A percentile compares a stretch with the other conserved stretches of the same genome.
phyloP scores from a whole-genome alignment of 2,113 vertebrate genomes.

The Tiliqua scincoides region DNA sequence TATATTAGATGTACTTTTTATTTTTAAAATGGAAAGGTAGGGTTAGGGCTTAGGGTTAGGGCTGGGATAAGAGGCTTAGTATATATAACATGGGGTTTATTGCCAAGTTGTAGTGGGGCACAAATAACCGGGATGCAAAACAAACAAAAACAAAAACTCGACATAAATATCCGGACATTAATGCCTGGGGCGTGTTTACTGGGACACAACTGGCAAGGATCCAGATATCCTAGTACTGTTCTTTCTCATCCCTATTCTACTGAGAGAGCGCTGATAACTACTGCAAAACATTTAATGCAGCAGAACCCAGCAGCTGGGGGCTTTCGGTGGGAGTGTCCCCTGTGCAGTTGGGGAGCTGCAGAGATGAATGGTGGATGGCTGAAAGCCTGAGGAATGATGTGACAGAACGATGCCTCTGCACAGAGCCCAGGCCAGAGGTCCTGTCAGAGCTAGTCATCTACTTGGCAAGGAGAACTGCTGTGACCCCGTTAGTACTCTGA shows the following conservation, averaged over 20 bases:
- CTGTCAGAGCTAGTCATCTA: neutral
- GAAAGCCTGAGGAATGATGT: conserved; percentile 3
- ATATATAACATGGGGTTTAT: no score
- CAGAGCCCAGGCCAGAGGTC: neutral
- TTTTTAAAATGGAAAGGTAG: no score
- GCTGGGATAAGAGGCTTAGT: no score
- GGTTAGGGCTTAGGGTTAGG: no score
- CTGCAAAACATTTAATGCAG: neutral
- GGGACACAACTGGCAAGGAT: no score
- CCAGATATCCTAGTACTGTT: no score
- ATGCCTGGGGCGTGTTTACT: no score
- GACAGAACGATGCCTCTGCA: conserved; percentile 12
- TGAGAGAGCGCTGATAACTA: neutral
- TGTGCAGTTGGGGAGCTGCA: neutral
- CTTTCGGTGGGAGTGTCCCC: neutral
- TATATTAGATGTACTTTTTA: no score
- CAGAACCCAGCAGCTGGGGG: neutral
- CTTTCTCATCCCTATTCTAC: neutral
- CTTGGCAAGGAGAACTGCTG: conserved; percentile 4
- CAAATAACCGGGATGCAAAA: no score
- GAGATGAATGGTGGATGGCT: conserved; percentile 18
- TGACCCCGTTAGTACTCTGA: neutral
- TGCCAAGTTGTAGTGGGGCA: no score
- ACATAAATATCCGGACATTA: no score
- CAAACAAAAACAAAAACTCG: no score